A percentile compares a stretch with the other conserved stretches of the same genome.
Conservation (phyloP, 2,888 invertebrate species). For the Hypercompe scribonia region DNA sequence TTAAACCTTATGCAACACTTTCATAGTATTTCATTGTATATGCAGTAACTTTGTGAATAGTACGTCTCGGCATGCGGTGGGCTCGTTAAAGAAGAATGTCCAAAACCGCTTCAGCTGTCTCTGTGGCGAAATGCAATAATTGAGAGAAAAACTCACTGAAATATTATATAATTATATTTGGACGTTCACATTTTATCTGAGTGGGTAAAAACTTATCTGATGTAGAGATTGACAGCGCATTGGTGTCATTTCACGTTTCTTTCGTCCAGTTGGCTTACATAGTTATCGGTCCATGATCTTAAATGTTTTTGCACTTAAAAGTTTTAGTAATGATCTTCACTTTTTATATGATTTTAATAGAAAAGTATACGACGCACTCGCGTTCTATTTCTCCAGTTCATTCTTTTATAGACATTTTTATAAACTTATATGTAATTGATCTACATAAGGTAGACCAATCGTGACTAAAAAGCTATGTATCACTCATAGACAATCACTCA, state of each 20-base stretch:
- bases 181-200: constrained; percentile 63
- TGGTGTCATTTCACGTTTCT: constrained; percentile 50
- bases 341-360: constrained; percentile 16
- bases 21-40: constrained; percentile 13
- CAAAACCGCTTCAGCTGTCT: constrained; percentile 67
- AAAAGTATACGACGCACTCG: background rate
- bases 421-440: background rate
- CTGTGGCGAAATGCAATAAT: constrained; percentile 76
- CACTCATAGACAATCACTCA: no score
- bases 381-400: background rate
- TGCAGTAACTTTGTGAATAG: constrained; percentile 19
- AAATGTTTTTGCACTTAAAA: constrained; percentile 27
- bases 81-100: constrained; percentile 74
- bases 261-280: constrained; percentile 37
- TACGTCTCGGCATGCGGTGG: constrained; percentile 53
- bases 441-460: no score
- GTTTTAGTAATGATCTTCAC: background rate
- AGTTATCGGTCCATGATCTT: constrained; percentile 33
- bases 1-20: constrained; percentile 11
- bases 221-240: constrained; percentile 64
- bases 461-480: no score
- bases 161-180: constrained; percentile 80
- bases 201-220: constrained; percentile 62
- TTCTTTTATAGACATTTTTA: background rate
- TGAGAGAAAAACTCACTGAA: constrained; percentile 77